Evolutionary conservation across 2,888 invertebrate species (phyloP).

Genomic region (Acronicta leporina): DNA sequence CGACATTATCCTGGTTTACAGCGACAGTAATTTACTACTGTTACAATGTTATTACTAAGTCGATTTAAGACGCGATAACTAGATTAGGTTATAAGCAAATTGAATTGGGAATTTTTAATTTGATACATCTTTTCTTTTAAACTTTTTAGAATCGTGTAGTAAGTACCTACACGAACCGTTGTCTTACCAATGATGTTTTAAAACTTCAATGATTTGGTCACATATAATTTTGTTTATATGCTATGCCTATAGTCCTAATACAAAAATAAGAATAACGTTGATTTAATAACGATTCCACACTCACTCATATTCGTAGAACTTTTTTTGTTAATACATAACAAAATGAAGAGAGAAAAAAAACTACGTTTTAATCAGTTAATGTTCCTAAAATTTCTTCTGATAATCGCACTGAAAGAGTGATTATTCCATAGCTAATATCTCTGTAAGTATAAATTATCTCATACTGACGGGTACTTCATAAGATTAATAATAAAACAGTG

Average conservation of each 20-base stretch:
- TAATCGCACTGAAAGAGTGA: slow-evolving; percentile 10
- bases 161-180: too few relatives aligned
- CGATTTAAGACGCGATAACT: not conserved
- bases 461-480: slow-evolving; percentile 20
- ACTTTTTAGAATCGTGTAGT: too few relatives aligned
- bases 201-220: too few relatives aligned
- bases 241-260: too few relatives aligned
- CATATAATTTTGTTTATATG: too few relatives aligned
- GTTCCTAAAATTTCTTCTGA: slow-evolving; percentile 5
- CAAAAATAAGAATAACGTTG: too few relatives aligned
- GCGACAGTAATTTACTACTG: slow-evolving; percentile 1
- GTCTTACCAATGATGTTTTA: too few relatives aligned
- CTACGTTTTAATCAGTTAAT: slow-evolving; percentile 12
- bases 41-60: not conserved
- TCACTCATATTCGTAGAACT: not conserved
- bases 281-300: not conserved
- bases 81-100: not conserved
- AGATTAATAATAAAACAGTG: slow-evolving; percentile 12
- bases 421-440: slow-evolving; percentile 14
- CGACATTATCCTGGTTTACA: not conserved
- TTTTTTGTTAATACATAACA: too few relatives aligned
- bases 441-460: slow-evolving; percentile 6
- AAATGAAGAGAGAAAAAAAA: too few relatives aligned
- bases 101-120: not conserved
- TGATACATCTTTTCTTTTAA: too few relatives aligned